These are phyloP conservation scores for Opisthocomus hoazin DNA, from an alignment of 2,113 vertebrate genomes.

Conservation along the genomic window DNA sequence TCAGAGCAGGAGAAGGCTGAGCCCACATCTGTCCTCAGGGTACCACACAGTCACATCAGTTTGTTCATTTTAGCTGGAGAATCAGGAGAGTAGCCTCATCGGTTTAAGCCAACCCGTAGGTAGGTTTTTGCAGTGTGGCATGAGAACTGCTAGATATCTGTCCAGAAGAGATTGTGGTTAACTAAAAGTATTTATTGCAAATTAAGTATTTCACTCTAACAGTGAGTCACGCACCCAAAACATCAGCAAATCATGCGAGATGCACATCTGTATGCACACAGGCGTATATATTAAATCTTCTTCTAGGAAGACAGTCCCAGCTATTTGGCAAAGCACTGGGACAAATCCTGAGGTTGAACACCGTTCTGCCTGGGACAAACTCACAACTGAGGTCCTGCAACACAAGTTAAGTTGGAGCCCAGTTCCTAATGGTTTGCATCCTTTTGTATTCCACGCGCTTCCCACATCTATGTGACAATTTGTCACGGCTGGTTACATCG, in stretches of 20 bases:
- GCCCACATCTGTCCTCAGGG: not conserved
- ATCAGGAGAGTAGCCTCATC: not conserved
- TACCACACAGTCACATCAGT: not conserved
- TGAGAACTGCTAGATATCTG: not conserved
- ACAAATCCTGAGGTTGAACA: not conserved
- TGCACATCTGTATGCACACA: accelerated
- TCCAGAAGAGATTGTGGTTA: not conserved
- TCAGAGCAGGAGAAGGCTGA: not conserved
- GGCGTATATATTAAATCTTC: not conserved
- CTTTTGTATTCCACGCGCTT: not conserved
- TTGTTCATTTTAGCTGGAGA: not conserved
- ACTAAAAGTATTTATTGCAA: not conserved
- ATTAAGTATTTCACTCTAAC: not conserved
- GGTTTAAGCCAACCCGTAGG: not conserved
- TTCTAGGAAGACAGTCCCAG: not conserved
- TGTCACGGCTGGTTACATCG: not conserved
- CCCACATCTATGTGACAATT: not conserved
- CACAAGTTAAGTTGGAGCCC: not conserved
- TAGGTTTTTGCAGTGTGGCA: not conserved
- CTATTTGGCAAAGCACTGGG: not conserved
- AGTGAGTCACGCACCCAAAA: not conserved
- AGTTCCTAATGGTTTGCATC: not conserved
- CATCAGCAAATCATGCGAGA: accelerated
- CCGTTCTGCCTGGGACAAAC: not conserved
- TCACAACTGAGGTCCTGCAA: not conserved